Conservation (phyloP, 1,140 invertebrate genomes). For the Drosophila quadrilineata region DNA sequence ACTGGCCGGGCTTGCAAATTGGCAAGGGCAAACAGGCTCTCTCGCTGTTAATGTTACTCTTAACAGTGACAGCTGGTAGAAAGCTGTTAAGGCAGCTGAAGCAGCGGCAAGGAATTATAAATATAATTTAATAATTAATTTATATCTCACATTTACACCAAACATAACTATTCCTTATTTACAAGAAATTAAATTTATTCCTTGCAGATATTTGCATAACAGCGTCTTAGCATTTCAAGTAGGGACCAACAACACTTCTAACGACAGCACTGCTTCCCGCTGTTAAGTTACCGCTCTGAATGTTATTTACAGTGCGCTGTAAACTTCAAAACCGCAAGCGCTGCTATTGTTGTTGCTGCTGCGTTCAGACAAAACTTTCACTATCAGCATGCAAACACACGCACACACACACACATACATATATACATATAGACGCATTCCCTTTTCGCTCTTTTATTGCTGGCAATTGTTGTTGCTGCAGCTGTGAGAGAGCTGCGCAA, state of each 20-base stretch:
- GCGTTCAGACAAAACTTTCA: slow-evolving; percentile 55
- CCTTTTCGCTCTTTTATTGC: background rate
- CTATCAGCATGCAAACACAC: slow-evolving; percentile 43
- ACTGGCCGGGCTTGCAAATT: background rate
- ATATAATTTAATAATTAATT: too few relatives aligned
- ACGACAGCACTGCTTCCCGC: slow-evolving; percentile 40
- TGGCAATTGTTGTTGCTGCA: background rate
- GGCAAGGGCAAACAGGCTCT: slow-evolving; percentile 16
- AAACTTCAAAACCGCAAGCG: slow-evolving; percentile 63
- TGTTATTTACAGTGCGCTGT: slow-evolving; percentile 41
- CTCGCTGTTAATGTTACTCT: slow-evolving; percentile 1
- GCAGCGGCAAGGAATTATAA: background rate
- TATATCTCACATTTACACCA: too few relatives aligned
- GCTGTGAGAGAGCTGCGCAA: slow-evolving; percentile 48
- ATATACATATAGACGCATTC: slow-evolving; percentile 8
- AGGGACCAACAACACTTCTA: too few relatives aligned
- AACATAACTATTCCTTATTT: too few relatives aligned
- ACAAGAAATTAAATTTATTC: too few relatives aligned
- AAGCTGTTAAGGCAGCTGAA: background rate
- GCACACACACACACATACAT: background rate
- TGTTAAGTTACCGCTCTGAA: background rate
- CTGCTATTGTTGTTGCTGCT: slow-evolving; percentile 35
- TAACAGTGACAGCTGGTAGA: slow-evolving; percentile 1
- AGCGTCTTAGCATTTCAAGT: too few relatives aligned
- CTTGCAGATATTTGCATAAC: too few relatives aligned